These are phyloP conservation scores for Muscina levida DNA, from an alignment of 2,888 invertebrate genomes.

Conservation along the genomic window DNA sequence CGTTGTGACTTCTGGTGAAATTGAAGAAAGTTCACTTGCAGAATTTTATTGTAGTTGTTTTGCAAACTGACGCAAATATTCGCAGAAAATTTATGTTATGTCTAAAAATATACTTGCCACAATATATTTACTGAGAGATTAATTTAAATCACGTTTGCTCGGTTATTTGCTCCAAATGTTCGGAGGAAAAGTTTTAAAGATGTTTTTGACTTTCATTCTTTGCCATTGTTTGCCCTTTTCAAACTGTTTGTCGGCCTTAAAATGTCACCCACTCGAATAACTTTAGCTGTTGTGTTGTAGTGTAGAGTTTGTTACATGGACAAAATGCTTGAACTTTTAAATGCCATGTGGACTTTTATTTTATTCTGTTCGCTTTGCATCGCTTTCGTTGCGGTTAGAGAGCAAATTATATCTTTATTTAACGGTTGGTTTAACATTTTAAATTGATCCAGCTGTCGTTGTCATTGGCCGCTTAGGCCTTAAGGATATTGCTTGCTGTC, in stretches of 20 bases:
- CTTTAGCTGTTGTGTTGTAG: background rate
- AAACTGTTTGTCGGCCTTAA: background rate
- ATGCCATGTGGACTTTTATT: background rate
- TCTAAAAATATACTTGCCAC: no score
- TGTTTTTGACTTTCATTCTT: background rate
- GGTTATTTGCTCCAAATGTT: constrained; percentile 12
- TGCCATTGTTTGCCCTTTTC: background rate
- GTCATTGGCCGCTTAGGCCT: no score
- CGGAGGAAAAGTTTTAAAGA: constrained; percentile 12
- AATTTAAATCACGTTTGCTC: constrained; percentile 32
- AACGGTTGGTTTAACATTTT: constrained; percentile 54
- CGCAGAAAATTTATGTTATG: no score
- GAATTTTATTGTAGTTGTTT: background rate
- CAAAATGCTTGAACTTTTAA: background rate
- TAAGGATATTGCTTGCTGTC: background rate
- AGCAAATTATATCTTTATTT: constrained; percentile 43
- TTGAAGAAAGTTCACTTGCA: no score
- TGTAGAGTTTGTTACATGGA: background rate
- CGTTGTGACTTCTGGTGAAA: background rate
- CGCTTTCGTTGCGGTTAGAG: constrained; percentile 15
- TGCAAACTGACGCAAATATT: background rate
- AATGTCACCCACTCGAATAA: no score
- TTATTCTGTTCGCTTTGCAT: constrained; percentile 9
- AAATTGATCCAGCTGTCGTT: constrained; percentile 36
- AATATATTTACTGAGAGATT: constrained; percentile 24